Evolutionary conservation across 2,797 vertebrate genomes (phyloP), one percentile per base, ranked within the genome.

Genomic region (Tenualosa thibaudeaui): DNA sequence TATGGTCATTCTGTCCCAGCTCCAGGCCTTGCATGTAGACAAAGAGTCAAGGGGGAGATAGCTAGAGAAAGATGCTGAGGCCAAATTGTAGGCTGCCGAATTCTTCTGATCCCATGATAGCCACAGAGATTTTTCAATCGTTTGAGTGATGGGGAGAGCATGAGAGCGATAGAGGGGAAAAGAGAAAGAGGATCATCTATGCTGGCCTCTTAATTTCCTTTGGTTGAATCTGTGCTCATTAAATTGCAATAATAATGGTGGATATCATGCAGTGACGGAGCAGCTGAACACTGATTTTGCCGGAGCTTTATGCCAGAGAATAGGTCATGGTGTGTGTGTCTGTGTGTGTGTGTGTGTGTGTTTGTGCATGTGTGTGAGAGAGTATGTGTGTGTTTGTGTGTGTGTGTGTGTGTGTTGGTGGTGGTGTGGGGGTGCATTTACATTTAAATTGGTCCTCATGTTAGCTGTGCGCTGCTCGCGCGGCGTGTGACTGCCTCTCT

Each of bases 381-480:
- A 9, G 0, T 5, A 2, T 50, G 49, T 50, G 5, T 50, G 49
- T 31, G 31, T 31, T 0, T 31, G 49, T 50, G 49, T 50, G 49
- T 50, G 49, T 50, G 50, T 51, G 50, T 51, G 50, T 51, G 50
- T 50, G 49, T 50, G 49, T 50, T 5, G 5, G 49, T 54, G 53
- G 53, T 3, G 13, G 17, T 13, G 54, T 2, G 54, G 54, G 17
- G 40, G 71, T 17, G 7, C 71, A 85, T 87, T 87, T 85, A 86
- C 86, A 86, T 84, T 84, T 88, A 86, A 88, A 88, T 85, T 22
- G 75, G 68, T 85, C 86, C 81, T 87, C 78, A 46, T 71, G 84
- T 82, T 87, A 81, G 78, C 54, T 82, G 65, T 87, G 83, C 62
- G 71, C 81, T 83, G 68, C 60, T 86, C 40, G 75, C 81, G 71